Percentiles rank a stretch among this genome's conserved stretches.
These are phyloP conservation scores for Canis aureus DNA, from an alignment of 2,113 vertebrate species.

Conservation along the genomic window DNA sequence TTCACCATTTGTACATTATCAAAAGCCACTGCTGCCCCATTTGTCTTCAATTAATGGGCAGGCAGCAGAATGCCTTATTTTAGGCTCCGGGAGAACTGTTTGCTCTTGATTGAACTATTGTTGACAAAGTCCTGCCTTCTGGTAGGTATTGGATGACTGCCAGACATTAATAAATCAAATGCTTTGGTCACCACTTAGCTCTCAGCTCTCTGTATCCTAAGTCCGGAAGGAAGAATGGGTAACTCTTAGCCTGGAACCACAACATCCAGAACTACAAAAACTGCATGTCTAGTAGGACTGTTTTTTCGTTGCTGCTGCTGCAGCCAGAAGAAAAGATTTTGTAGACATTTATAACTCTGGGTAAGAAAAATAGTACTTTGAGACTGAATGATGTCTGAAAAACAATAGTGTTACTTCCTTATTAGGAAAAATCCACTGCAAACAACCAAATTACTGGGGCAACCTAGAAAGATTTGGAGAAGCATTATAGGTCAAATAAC, in stretches of 20 bases:
- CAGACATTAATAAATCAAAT: constrained; percentile 56
- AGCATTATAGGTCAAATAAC: constrained; percentile 40
- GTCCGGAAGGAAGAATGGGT: constrained; percentile 1
- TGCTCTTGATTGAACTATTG: not conserved
- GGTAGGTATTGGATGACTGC: not conserved
- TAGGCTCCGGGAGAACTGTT: not conserved
- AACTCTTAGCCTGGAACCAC: not conserved
- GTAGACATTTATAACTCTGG: constrained; percentile 44
- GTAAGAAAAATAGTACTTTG: constrained; percentile 55
- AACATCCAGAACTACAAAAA: not conserved
- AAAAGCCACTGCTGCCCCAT: not conserved
- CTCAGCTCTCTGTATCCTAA: not conserved
- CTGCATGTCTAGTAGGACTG: not conserved
- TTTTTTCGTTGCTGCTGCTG: not conserved
- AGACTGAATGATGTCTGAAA: constrained; percentile 54
- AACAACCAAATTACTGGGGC: constrained; percentile 6
- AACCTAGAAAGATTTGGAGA: constrained; percentile 1
- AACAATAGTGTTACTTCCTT: constrained; percentile 7
- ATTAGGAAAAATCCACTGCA: not conserved
- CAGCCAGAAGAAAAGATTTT: not conserved
- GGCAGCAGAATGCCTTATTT: not conserved
- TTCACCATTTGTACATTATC: not conserved
- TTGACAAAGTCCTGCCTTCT: not conserved
- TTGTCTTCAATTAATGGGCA: not conserved
- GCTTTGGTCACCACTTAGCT: not conserved